Conservation (phyloP, 2,113 vertebrate genomes). For the Austrofundulus limnaeus region DNA sequence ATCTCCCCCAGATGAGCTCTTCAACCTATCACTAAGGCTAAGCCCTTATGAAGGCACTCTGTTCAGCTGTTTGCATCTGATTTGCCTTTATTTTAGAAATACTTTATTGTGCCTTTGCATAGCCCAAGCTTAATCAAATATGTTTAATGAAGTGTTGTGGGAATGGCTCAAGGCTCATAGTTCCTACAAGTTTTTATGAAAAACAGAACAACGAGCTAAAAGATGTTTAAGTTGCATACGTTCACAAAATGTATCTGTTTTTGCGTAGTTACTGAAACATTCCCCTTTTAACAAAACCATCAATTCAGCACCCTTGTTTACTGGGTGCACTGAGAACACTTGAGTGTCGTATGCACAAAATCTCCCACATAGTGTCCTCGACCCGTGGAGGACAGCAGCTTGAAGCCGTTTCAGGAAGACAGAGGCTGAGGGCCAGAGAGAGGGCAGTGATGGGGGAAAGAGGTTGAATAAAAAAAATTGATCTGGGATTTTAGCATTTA, state of each 20-base stretch:
- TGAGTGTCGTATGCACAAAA: conserved; percentile 1
- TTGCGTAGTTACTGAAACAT: not conserved
- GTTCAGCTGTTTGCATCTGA: too few relatives aligned
- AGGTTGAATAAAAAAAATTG: conserved; percentile 82
- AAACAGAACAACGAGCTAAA: conserved; percentile 4
- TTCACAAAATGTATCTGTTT: not conserved
- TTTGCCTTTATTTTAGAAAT: too few relatives aligned
- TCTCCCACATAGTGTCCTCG: conserved; percentile 41
- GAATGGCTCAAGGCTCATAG: not conserved
- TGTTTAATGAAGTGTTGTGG: too few relatives aligned
- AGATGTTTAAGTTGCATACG: not conserved
- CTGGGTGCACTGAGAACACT: not conserved
- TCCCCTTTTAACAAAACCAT: not conserved
- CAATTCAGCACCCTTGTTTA: not conserved
- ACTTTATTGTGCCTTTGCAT: not conserved
- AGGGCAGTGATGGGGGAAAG: conserved; percentile 60
- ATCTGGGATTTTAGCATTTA: conserved; percentile 84
- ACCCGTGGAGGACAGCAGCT: conserved; percentile 70
- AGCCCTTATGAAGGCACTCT: too few relatives aligned
- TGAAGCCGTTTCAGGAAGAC: conserved; percentile 65
- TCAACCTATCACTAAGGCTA: too few relatives aligned
- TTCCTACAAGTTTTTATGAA: not conserved
- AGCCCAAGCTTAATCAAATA: not conserved
- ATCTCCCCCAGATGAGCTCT: too few relatives aligned
- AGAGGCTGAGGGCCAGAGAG: conserved; percentile 58